Conservation (phyloP, 2,113 vertebrate species). For the Phyllostomus hastatus region DNA sequence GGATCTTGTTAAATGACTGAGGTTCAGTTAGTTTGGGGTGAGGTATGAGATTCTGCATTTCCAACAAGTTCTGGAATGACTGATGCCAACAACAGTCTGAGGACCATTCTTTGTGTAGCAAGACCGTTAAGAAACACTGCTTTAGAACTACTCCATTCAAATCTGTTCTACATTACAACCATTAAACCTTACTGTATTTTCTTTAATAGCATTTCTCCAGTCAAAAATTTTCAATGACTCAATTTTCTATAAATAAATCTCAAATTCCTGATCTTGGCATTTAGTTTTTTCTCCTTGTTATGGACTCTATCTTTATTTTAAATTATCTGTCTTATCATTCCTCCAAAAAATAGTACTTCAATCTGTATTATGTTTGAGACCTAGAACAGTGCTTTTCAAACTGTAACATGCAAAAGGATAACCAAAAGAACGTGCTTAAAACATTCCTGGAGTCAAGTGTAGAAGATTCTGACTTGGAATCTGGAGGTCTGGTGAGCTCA, state of each 20-base stretch:
- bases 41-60: neutral
- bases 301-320: conserved; percentile 22
- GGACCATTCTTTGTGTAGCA: neutral
- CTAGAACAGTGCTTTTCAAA: neutral
- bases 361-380: neutral
- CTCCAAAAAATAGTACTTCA: conserved; percentile 9
- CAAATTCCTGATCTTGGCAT: neutral
- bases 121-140: neutral
- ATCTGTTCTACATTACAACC: neutral
- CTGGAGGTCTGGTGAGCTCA: neutral
- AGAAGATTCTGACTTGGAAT: neutral
- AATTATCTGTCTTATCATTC: neutral
- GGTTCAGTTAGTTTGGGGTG: neutral
- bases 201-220: conserved; percentile 1
- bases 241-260: neutral
- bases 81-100: neutral
- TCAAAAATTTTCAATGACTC: conserved; percentile 1
- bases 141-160: neutral
- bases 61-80: neutral
- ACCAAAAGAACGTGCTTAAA: neutral
- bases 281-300: neutral
- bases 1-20: neutral
- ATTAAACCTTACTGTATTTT: neutral
- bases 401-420: neutral
- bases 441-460: neutral